These are phyloP conservation scores for Tolmerus cingulatus DNA, from an alignment of 2,888 invertebrate genomes.

Conservation along the genomic window DNA sequence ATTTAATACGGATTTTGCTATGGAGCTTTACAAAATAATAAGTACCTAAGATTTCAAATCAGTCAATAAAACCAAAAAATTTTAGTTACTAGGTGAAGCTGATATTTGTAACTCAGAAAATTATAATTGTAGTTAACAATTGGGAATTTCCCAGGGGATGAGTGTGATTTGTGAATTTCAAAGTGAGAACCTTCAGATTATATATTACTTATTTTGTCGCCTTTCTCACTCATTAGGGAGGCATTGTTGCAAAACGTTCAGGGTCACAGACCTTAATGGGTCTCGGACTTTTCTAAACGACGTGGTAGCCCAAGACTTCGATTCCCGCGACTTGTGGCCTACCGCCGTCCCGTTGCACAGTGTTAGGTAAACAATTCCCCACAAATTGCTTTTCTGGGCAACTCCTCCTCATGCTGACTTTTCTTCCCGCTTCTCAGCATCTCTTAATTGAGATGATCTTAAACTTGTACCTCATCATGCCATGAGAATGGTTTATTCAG, in stretches of 20 bases:
- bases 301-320: background rate
- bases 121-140: background rate
- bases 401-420: background rate
- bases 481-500: background rate
- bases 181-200: background rate
- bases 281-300: background rate
- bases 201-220: background rate
- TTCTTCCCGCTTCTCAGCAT: background rate
- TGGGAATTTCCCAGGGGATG: background rate
- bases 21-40: too few relatives aligned
- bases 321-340: background rate
- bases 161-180: background rate
- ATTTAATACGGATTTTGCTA: too few relatives aligned
- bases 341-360: background rate
- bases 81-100: too few relatives aligned
- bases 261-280: conserved; percentile 8
- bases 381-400: background rate
- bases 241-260: background rate
- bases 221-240: background rate
- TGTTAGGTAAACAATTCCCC: background rate
- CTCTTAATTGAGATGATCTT: background rate
- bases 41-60: too few relatives aligned
- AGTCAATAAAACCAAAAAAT: too few relatives aligned
- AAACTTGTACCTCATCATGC: background rate
- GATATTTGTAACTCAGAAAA: background rate